These are phyloP conservation scores for Homarus americanus DNA, from an alignment of 1,140 invertebrate species.

Conservation along the genomic window DNA sequence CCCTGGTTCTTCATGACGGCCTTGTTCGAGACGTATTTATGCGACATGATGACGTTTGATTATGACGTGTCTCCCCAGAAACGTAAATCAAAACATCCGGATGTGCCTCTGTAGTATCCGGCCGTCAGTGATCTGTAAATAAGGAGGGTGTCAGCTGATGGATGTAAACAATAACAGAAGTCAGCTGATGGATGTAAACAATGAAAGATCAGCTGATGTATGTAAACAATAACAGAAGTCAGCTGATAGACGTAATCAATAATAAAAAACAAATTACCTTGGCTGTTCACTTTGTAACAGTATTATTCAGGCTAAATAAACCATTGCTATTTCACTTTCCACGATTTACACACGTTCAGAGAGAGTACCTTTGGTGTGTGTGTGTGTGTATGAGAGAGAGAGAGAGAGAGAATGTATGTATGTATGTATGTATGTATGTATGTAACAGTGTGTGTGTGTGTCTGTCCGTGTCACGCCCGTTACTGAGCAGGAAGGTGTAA, in stretches of 20 bases:
- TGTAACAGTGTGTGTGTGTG: too few species aligned
- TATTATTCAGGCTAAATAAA: background rate
- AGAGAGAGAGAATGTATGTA: background rate
- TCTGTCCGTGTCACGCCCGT: too few species aligned
- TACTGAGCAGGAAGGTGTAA: too few species aligned
- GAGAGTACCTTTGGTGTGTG: too few species aligned
- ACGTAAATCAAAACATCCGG: constrained; percentile 2
- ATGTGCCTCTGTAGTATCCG: background rate
- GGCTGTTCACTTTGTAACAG: background rate
- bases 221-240: background rate
- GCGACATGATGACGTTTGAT: constrained; percentile 46
- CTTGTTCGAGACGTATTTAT: constrained; percentile 70
- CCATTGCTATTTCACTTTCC: background rate
- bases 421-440: too few species aligned
- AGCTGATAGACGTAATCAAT: background rate
- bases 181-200: background rate
- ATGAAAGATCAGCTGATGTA: too few species aligned
- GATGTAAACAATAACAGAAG: background rate
- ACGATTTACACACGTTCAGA: too few species aligned
- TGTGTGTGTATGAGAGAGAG: background rate
- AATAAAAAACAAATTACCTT: too few species aligned
- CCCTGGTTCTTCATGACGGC: constrained; percentile 62
- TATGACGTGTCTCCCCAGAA: background rate
- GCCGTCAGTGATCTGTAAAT: background rate
- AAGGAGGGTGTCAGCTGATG: too few species aligned